Evolutionary conservation across 2,888 invertebrate species (phyloP).

Genomic region (Parascotia fuliginaria): DNA sequence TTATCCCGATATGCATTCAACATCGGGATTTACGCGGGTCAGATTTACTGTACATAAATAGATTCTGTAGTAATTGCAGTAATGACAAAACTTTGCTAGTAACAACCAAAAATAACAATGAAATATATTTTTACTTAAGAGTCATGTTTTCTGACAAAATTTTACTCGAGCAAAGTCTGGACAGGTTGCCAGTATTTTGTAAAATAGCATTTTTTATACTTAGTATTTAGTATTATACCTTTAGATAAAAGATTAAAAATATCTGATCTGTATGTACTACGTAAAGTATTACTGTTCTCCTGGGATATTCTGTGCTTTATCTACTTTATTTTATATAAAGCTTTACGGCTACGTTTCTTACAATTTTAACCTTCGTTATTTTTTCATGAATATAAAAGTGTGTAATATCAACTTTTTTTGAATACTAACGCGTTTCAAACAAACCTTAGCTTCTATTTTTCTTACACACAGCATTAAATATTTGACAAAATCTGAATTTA

Average conservation of each 20-base stretch:
- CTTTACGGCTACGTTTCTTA: background rate
- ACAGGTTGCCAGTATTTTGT: too few relatives aligned
- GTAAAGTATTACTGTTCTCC: background rate
- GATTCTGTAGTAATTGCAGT: too few relatives aligned
- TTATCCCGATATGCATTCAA: too few relatives aligned
- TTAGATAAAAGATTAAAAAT: background rate
- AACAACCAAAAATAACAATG: too few relatives aligned
- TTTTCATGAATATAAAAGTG: slow-evolving; percentile 1
- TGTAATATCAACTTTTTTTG: background rate
- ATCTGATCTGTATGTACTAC: background rate
- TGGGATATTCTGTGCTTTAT: background rate
- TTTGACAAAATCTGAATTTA: background rate
- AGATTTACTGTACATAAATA: too few relatives aligned
- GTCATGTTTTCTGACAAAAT: too few relatives aligned
- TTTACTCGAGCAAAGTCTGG: too few relatives aligned
- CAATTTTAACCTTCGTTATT: background rate
- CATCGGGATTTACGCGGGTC: too few relatives aligned
- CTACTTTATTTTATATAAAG: slow-evolving; percentile 1
- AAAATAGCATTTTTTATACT: too few relatives aligned
- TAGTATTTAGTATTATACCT: background rate
- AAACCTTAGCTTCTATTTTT: slow-evolving; percentile 27
- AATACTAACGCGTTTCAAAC: background rate
- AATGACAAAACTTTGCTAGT: too few relatives aligned
- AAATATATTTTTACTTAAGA: too few relatives aligned
- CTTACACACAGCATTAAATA: background rate